phyloP scores from a whole-genome alignment of 64 coral and sea anemone species.

The Pocillopora damicornis region DNA sequence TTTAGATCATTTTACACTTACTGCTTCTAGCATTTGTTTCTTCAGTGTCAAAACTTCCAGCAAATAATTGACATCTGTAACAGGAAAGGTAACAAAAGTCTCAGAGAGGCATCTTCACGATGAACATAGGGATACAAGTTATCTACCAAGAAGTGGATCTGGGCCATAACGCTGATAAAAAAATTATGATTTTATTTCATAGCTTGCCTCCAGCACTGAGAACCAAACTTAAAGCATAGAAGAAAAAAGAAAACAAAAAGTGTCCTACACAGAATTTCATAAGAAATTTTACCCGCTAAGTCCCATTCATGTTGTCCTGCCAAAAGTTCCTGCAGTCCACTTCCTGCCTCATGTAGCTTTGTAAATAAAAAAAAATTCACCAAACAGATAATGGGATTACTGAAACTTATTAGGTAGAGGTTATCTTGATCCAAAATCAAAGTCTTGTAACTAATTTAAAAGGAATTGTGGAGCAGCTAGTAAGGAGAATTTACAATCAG shows the following conservation, averaged over 20 bases:
- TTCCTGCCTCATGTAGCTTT: conserved; percentile 25
- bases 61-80: conserved; percentile 91
- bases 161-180: too few relatives aligned
- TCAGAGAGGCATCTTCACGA: not conserved
- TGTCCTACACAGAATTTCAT: not conserved
- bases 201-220: too few relatives aligned
- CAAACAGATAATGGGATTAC: not conserved
- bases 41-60: conserved; percentile 84
- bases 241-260: too few relatives aligned
- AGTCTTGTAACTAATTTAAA: too few relatives aligned
- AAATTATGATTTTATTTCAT: too few relatives aligned
- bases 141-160: too few relatives aligned
- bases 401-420: too few relatives aligned
- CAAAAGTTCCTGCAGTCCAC: conserved; percentile 53
- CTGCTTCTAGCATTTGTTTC: conserved; percentile 93
- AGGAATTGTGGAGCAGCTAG: too few relatives aligned
- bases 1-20: conserved; percentile 46
- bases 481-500: too few relatives aligned
- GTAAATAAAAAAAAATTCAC: not conserved
- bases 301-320: conserved; percentile 56
- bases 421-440: too few relatives aligned
- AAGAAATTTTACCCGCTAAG: conserved; percentile 46
- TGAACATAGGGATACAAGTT: too few relatives aligned
- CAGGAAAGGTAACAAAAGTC: not conserved
- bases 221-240: too few relatives aligned